These are phyloP conservation scores for Meiosimyza platycephala DNA, from an alignment of 2,888 invertebrate species.

Conservation along the genomic window DNA sequence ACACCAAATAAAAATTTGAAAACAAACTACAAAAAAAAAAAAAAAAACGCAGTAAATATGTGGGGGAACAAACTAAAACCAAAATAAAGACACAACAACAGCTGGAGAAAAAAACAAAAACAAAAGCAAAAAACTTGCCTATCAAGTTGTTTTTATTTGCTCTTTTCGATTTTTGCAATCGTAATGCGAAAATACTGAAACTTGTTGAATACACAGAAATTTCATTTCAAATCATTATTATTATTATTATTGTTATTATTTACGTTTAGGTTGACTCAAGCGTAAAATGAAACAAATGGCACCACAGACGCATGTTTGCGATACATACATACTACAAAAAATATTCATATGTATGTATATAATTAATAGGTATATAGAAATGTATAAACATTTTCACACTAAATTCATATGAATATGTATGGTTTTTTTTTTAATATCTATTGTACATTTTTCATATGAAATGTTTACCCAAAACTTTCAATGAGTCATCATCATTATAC, in stretches of 20 bases:
- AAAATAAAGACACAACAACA: not conserved
- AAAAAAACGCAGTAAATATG: no score
- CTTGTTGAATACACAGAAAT: not conserved
- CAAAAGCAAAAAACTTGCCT: not conserved
- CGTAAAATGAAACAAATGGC: not conserved
- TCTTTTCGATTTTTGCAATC: not conserved
- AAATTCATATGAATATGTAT: no score
- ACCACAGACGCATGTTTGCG: not conserved
- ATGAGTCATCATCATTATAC: no score
- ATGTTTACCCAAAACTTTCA: no score
- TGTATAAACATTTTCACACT: not conserved
- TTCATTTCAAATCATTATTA: no score
- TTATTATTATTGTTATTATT: no score
- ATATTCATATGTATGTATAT: no score
- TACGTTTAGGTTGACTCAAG: constrained; percentile 2
- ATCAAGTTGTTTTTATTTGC: not conserved
- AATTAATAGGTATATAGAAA: not conserved
- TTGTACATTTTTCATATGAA: no score
- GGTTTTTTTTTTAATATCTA: no score
- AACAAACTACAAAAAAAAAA: not conserved
- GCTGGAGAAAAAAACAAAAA: not conserved
- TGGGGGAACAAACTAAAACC: not conserved
- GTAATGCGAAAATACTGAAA: constrained; percentile 1
- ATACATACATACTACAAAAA: not conserved
- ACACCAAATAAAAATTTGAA: not conserved